Conservation (phyloP, 2,888 invertebrate genomes). For the Pheosia gnoma region DNA sequence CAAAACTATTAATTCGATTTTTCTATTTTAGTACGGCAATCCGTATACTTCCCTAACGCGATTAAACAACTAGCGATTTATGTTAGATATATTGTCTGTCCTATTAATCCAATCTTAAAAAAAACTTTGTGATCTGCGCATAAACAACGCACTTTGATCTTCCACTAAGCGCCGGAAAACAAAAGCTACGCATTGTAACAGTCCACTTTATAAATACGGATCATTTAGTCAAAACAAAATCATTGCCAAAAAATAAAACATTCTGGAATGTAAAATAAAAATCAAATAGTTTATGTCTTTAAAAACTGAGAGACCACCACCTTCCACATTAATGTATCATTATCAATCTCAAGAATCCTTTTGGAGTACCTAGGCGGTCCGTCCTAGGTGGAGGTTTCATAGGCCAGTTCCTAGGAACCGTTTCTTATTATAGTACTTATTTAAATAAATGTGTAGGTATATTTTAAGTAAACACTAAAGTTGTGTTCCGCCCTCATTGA, state of each 20-base stretch:
- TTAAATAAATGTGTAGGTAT: no score
- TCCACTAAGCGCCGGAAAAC: constrained; percentile 32
- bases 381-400: no score
- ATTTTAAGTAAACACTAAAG: no score
- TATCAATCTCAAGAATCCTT: no score
- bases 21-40: constrained; percentile 32
- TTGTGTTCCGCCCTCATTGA: no score
- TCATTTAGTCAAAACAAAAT: constrained; percentile 32
- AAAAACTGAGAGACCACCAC: no score
- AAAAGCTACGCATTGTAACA: constrained; percentile 24
- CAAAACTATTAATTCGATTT: constrained; percentile 33
- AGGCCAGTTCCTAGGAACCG: no score
- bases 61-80: constrained; percentile 28
- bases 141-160: constrained; percentile 42
- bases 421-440: no score
- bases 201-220: constrained; percentile 24
- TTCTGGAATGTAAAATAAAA: constrained; percentile 6
- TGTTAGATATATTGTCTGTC: constrained; percentile 29
- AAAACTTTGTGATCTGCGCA: constrained; percentile 25
- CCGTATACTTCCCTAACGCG: constrained; percentile 20
- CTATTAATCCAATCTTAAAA: constrained; percentile 19
- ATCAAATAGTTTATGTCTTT: not conserved
- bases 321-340: no score
- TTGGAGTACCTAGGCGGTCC: no score
- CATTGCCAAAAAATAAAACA: constrained; percentile 25